Base-by-base conservation (phyloP, 2,888 invertebrate species). In the Argyresthia goedartella region DNA sequence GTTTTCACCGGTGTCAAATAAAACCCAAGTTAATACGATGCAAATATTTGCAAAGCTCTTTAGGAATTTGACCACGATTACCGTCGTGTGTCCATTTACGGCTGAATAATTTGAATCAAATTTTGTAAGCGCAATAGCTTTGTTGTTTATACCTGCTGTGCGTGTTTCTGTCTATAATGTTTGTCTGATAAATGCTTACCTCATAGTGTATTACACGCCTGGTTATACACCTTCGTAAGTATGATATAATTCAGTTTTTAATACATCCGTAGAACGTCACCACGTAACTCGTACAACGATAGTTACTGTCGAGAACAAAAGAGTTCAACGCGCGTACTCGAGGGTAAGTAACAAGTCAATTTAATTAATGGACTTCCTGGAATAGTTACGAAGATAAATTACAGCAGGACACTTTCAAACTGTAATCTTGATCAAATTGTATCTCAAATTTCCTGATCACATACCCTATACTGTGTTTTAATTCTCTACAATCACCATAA, bases 371-470 rank as follows among this genome's bases (percentile, higher is more conserved):
- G n/a, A 10, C 33, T 46, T 46, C 25, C 46, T n/a, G 25, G 7
- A 16, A 16, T 46, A 25, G 16, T 46, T 33, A 33, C 33, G 25
- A 25, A 46, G 25, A 46, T n/a, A 8, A 25, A 16, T 33, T 25
- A 46, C 46, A 46, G 25, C 25, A 46, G 46, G 46, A 46, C 16
- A 48, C 42, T 41, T 13, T 48, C 48, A 25, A 50, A 34, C 13
- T 34, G 45, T 35, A 13, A 43, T 25, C 25, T 36, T 65, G 66
- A 71, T 70, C 65, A 66, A 25, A 68, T 69, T 70, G 59, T 63
- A 68, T 59, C 66, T 67, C 69, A 64, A 70, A 71, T 73, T 81
- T 76, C 81, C 79, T 79, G 71, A 71, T 79, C 72, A 16, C 13
- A 47, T 16, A 47, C 16, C 25, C 25, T 25, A 25, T 25, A 25